Base-by-base conservation (phyloP, 2,888 invertebrate genomes). In the Drosophila siamana region DNA sequence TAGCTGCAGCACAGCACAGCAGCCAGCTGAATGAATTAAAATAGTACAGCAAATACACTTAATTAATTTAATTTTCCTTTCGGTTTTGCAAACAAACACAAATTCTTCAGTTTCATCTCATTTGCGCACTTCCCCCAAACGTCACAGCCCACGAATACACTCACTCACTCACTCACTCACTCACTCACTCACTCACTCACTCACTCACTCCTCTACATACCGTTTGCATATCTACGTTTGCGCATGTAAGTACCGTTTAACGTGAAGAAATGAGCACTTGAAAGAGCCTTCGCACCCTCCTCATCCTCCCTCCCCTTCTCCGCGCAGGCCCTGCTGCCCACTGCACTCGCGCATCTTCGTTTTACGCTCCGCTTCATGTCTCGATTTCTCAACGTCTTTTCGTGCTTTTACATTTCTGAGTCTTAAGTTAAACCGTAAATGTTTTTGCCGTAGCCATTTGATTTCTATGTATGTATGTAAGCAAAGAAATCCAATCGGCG, bases 111-210 rank as follows among this genome's bases (percentile, higher is more conserved):
- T 52, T 52, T 61, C 44, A 28, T 26, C 15, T 51, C 44, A 46
- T 55, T 60, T 60, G 71, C 72, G 66, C 62, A 68, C 51, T 68
- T 59, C 16, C 50, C 73, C 16, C 50, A 43, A 46, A 59, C 72
- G 62, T 60, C 57, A 66, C 48, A 59, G 51, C 22, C 11, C n/a
- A 38, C 4, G 33, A 28, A 28, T 47, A 19, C 33, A 22, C 26
- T 36, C 41, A 51, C 24, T 24, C 15, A 28, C 38, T 56, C 19
- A 36, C 30, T 11, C 28, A 24, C 4, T 4, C 24, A 24, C 24
- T 24, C 5, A 5, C 1, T 24, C 24, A n/a, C 24, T 5, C 24
- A 5, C 22, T 22, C 24, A 24, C 24, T 24, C 24, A 3, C 22
- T 0, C 22, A 0, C 22, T 22, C 22, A 22, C 0, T 1, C 22